Base-by-base conservation (phyloP, 1,140 invertebrate species). In the Teleogryllus occipitalis region DNA sequence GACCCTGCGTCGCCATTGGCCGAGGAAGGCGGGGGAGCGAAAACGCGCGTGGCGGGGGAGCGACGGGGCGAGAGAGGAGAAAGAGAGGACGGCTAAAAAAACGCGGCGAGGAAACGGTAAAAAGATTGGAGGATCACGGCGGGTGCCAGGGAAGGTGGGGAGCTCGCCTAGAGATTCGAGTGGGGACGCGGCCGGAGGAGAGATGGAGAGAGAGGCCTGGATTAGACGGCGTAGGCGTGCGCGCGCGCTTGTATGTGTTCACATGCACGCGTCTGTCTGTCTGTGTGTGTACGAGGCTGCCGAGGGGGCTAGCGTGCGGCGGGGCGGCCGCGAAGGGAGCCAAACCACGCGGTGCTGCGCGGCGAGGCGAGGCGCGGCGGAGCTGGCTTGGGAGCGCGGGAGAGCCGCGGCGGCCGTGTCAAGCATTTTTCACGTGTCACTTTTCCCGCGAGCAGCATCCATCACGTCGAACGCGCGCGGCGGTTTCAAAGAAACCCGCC, bases 351-450 rank as follows among this genome's bases (percentile, higher is more conserved):
- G 7, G 73, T 47, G 46, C 47, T 39, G n/a, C 18, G 21, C 47
- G 49, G 73, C 39, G 49, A 79, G 49, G 73, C 8, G 39, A 75
- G 14, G 22, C 47, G 14, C 39, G 65, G 18, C 12, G 65, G 48
- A 15, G 47, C 15, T 8, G 27, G 78, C 15, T 7, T 47, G 54
- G 46, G 74, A 79, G 73, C 76, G 76, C 27, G 75, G 79, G 76
- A 74, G 79, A 54, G 76, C 12, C 46, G 76, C 3, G 46, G n/a
- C 15, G 76, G 47, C 46, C 46, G 76, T 21, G 79, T 80, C 75
- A 76, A 72, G 47, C 75, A 80, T 80, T 80, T 80, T 77, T 80
- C 79, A 80, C 14, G 48, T 77, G 79, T 80, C 79, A 47, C 48
- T 47, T 77, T 80, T 77, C 76, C 72, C 75, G 47, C 79, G 75